These are phyloP conservation scores for Melipona beecheii DNA, from an alignment of 2,888 invertebrate species.

Conservation along the genomic window DNA sequence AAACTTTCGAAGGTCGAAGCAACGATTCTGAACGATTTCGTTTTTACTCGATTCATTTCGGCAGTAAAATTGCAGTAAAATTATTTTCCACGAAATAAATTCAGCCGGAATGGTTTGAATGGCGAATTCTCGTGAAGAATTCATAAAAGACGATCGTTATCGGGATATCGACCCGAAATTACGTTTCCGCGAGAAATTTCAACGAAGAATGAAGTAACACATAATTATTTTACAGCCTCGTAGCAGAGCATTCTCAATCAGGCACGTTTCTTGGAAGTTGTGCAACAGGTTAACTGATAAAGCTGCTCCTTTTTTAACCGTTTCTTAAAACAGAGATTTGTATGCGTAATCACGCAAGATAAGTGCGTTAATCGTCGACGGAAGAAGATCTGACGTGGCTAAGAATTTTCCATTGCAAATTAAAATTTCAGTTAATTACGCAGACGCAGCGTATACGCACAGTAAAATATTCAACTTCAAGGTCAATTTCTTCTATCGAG, in stretches of 20 bases:
- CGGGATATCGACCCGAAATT: neutral
- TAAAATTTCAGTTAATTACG: constrained; percentile 11
- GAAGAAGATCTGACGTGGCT: constrained; percentile 28
- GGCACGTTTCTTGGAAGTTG: constrained; percentile 53
- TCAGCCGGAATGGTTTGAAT: neutral
- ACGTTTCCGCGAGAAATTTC: neutral
- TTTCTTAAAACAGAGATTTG: constrained; percentile 41
- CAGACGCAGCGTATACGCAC: neutral
- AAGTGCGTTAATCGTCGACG: constrained; percentile 43
- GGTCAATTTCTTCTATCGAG: no score
- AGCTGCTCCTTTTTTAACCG: constrained; percentile 52
- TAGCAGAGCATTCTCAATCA: constrained; percentile 35
- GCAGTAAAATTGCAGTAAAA: neutral
- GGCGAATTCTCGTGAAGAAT: neutral
- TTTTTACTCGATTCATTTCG: no score
- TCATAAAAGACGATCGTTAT: neutral
- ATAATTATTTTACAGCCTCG: constrained; percentile 29
- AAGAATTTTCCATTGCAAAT: constrained; percentile 54
- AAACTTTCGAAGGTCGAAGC: no score
- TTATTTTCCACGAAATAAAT: neutral
- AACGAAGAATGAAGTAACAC: neutral
- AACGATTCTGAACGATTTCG: no score
- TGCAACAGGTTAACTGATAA: constrained; percentile 66
- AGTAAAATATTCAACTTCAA: no score
- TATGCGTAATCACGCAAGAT: constrained; percentile 59